Base-by-base conservation (phyloP, 1,140 invertebrate genomes). In the Conus ventricosus region DNA sequence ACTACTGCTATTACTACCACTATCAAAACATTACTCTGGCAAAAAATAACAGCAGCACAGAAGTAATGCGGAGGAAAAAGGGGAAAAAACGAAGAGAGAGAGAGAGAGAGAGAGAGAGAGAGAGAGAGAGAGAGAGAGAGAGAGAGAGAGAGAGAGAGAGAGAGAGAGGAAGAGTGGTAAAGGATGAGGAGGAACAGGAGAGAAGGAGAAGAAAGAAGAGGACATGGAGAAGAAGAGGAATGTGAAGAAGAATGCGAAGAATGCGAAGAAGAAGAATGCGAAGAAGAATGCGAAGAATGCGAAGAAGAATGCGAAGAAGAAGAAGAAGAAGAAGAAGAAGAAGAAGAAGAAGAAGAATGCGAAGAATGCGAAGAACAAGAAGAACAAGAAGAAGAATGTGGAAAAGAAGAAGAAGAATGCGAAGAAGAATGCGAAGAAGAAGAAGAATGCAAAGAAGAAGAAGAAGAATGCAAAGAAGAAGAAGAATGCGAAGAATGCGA, bases 221-320 rank as follows among this genome's bases (percentile, higher is more conserved):
- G 53, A 63, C 71, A 25, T 75, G 63, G 75, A 63, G 75, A 25
- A 87, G n/a, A n/a, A n/a, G 67, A n/a, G 67, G 75, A 8, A 54
- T 20, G 39, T 2, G 75, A 63, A 54, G 15, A 71, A 20, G 17
- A 20, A 63, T 11, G 17, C 11, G 17, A 20, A 63, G 60, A 63
- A 20, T 13, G 60, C 10, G 60, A 63, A 20, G 17, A 20, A 63
- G 17, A 20, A 63, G 60, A 63, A 20, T 13, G 17, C 11, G 17
- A 20, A 63, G 60, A 20, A 63, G 10, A 63, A 20, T 1, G 54
- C 3, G 39, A 27, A 39, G 63, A 54, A 63, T 0, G 67, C 0
- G 85, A 71, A 23, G 39, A n/a, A 75, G 85, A 87, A 15, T 7
- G 17, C 8, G 39, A 23, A 87, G 85, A 87, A 63, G 75, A 63